These are phyloP conservation scores for Hypsibius dujardini DNA, from an alignment of 1,140 invertebrate genomes.

Conservation along the genomic window DNA sequence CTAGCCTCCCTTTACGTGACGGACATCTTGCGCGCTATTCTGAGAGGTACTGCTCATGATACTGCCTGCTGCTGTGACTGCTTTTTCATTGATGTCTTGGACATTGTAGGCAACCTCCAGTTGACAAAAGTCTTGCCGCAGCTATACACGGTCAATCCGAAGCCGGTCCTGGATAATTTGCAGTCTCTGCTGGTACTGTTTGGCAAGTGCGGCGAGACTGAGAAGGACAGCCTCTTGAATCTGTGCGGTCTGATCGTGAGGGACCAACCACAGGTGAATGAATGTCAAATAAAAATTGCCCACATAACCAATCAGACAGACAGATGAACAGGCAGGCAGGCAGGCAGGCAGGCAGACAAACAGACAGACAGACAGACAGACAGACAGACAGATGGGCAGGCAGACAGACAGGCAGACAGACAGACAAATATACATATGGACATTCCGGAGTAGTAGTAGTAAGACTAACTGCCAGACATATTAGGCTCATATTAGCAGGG, in stretches of 20 bases:
- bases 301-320: no score
- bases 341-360: no score
- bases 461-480: no score
- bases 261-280: constrained; percentile 45
- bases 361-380: no score
- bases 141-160: constrained; percentile 64
- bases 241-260: constrained; percentile 61
- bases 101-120: constrained; percentile 53
- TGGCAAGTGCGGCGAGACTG: constrained; percentile 57
- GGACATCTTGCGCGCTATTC: neutral
- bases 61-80: constrained; percentile 17
- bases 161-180: constrained; percentile 62
- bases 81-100: constrained; percentile 18
- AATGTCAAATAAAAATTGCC: neutral
- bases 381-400: no score
- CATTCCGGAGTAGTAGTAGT: no score
- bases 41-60: neutral
- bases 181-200: constrained; percentile 59
- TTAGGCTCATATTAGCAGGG: no score
- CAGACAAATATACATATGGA: no score
- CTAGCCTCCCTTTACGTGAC: neutral
- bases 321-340: no score
- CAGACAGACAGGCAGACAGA: no score
- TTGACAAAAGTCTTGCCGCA: constrained; percentile 64
- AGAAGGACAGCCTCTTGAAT: constrained; percentile 60